phyloP scores from a whole-genome alignment of 2,888 invertebrate species.

The Sarcophaga rosellei region DNA sequence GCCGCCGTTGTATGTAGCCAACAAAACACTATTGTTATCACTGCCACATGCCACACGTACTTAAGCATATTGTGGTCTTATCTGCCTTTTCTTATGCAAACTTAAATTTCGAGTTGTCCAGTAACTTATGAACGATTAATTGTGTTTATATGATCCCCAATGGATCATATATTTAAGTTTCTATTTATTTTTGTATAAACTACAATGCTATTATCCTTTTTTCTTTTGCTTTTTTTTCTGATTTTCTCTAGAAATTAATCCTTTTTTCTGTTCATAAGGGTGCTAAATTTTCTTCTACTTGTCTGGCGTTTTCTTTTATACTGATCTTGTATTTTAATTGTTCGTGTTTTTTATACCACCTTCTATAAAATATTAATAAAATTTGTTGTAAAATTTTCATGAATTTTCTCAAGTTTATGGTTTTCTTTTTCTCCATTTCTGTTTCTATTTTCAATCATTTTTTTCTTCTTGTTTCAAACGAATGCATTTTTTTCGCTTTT shows the following conservation, averaged over 20 bases:
- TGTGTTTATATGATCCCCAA: conserved; percentile 15
- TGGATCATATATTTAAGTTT: conserved; percentile 42
- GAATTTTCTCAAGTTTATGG: conserved; percentile 36
- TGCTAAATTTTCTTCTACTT: conserved; percentile 47
- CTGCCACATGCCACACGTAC: conserved; percentile 77
- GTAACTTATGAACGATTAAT: conserved; percentile 50
- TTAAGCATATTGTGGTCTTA: conserved; percentile 73
- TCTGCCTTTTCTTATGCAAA: not conserved
- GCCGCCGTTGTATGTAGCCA: conserved; percentile 71
- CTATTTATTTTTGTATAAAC: not conserved
- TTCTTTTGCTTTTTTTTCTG: not conserved
- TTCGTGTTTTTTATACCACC: conserved; percentile 67
- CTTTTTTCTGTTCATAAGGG: not conserved
- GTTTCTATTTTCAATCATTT: not conserved
- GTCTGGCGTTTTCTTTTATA: conserved; percentile 60
- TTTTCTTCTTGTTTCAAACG: conserved; percentile 29
- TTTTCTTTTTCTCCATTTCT: not conserved
- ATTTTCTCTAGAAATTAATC: conserved; percentile 27
- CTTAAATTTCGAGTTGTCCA: conserved; percentile 54
- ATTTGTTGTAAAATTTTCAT: conserved; percentile 38
- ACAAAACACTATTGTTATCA: conserved; percentile 71
- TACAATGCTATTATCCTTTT: not conserved
- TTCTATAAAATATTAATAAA: conserved; percentile 34
- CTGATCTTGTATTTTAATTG: conserved; percentile 62
- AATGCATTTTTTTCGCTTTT: conserved; percentile 58